Evolutionary conservation across 2,888 invertebrate genomes (phyloP), one percentile per base, ranked within the genome.

Genomic region (Leucophenga maculata): DNA sequence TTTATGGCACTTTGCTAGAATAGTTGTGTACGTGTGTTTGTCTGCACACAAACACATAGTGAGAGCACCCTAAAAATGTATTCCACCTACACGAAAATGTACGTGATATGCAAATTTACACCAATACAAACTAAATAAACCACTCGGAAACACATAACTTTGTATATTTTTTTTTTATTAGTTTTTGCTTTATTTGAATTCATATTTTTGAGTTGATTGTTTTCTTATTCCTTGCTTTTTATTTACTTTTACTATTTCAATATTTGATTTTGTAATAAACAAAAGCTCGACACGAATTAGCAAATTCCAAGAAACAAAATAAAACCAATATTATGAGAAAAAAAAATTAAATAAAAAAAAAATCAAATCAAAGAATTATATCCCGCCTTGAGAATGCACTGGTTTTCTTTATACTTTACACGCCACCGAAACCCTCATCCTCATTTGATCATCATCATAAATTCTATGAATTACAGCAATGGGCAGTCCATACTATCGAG

Each of bases 401-500:
- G 70, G 72, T 75, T 73, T 72, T 73, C 72, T 72, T 69, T 73
- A 72, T 72, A 76, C 70, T 73, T 69, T 71, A 69, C 52, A 71
- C 70, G 69, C 72, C 71, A 65, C 68, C 75, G 69, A 22, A 78
- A 77, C 82, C 86, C 86, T 87, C 88, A 86, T 87, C 83, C 87
- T 87, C 86, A 85, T 86, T 82, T 87, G 89, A 89, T 88, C 90
- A 90, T 86, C 90, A 88, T 86, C 88, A 89, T 89, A 82, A 87
- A 88, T 87, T 88, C 82, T 88, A 78, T 86, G 80, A 86, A 82
- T 88, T 88, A 79, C 87, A 89, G 89, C 87, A 83, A 90, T 90
- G 90, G 89, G 89, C 84, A 92, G 93, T 87, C 93, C 93, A 90
- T 93, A 93, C 88, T 91, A 92, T 88, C 91, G 93, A 89, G 92